Evolutionary conservation across 2,797 vertebrate species (phyloP), one percentile per base, ranked within the genome.

Genomic region (Threskiornis aethiopicus): DNA sequence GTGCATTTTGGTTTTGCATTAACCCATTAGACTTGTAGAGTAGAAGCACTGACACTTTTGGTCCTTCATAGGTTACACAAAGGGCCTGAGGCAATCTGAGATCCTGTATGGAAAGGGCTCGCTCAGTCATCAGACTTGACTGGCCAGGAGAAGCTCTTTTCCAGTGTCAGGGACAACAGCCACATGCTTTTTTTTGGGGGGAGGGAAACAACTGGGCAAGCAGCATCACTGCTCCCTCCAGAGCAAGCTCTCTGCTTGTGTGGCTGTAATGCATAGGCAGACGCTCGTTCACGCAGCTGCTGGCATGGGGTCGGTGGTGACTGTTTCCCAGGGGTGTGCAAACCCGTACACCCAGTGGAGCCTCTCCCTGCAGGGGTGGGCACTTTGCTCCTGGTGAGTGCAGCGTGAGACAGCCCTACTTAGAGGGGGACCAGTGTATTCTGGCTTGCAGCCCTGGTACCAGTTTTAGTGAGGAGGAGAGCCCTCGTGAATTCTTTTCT

Each of bases 11-110:
- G 82, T 96, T 93, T 89, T 86, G 96, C 89, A 76, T 96, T 94
- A 83, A 84, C 31, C 37, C 54, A 15, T 78, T 78, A 66, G 75
- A 95, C 52, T 57, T 61, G 77, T 89, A 90, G 90, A 52, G 77
- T 73, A 94, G 91, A 91, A 94, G 95, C 97, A 97, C 97, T 97
- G 96, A 96, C 93, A 95, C 97, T 97, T 97, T 96, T 87, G 81
- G 89, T 95, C 95, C 94, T 92, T 87, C 54, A 37, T 26, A 71
- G 67, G 67, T 90, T 87, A 83, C 61, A 72, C 81, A 96, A 94
- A 95, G 86, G 96, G 81, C 94, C 87, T 81, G 92, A 93, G 86
- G 81, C 86, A 94, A 64, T 84, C 86, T 59, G 86, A 93, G 81
- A 83, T 89, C 59, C 67, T 95, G 44, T 84, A 61, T 10, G 6